These are phyloP conservation scores for Macropis europaea DNA, from an alignment of 2,888 invertebrate species.

Conservation along the genomic window DNA sequence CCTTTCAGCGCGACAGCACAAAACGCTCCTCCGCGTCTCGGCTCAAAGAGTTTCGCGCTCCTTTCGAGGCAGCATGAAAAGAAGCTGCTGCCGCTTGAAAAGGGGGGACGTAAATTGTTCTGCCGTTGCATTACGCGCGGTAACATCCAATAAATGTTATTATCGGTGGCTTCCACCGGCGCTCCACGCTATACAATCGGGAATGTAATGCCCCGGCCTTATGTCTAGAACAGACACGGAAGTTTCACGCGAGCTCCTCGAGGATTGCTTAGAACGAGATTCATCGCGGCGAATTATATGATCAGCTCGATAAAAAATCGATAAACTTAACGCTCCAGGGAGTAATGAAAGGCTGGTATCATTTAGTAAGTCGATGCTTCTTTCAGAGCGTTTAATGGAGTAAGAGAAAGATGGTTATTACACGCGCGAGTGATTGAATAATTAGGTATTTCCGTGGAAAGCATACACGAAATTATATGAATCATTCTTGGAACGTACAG, in stretches of 20 bases:
- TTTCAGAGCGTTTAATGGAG: not conserved
- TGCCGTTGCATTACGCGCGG: constrained; percentile 46
- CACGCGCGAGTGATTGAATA: constrained; percentile 5
- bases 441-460: constrained; percentile 5
- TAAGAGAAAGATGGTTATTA: not conserved
- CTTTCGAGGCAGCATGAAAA: constrained; percentile 47
- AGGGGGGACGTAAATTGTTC: constrained; percentile 55
- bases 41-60: constrained; percentile 47
- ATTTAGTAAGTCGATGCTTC: not conserved
- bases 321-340: not conserved
- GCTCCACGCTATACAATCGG: not conserved
- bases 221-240: constrained; percentile 2
- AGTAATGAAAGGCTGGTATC: not conserved
- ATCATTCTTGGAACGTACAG: not conserved
- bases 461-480: not conserved
- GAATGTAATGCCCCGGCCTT: not conserved
- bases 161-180: constrained; percentile 17
- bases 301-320: constrained; percentile 10
- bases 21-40: constrained; percentile 30
- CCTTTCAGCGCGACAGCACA: constrained; percentile 48
- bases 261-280: not conserved
- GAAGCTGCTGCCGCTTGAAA: constrained; percentile 40
- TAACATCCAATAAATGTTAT: constrained; percentile 48
- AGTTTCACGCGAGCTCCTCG: not conserved
- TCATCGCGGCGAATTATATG: not conserved